A percentile compares a stretch with the other conserved stretches of the same genome.
These are phyloP conservation scores for Bungarus multicinctus DNA, from an alignment of 2,113 vertebrate species.

Conservation along the genomic window DNA sequence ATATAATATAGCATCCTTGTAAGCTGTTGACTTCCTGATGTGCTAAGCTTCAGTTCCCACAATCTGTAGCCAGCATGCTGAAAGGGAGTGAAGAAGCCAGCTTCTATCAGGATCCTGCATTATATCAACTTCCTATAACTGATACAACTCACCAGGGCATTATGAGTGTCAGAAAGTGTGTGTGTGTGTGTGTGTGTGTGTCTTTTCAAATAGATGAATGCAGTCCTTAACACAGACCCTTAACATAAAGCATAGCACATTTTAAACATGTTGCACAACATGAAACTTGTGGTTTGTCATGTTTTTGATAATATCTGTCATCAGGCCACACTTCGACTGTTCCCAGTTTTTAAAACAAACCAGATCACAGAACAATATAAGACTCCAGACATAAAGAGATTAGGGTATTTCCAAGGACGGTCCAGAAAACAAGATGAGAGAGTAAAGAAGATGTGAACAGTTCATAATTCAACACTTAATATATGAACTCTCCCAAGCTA, in stretches of 20 bases:
- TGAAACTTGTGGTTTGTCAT: not conserved
- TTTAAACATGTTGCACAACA: not conserved
- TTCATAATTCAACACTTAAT: not conserved
- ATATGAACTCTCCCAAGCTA: not conserved
- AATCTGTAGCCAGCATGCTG: not conserved
- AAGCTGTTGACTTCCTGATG: not conserved
- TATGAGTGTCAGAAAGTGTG: not conserved
- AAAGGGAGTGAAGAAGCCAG: not conserved
- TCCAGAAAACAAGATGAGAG: not conserved
- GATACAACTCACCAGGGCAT: not conserved
- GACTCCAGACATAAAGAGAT: not conserved
- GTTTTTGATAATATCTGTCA: not conserved
- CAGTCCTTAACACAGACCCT: not conserved
- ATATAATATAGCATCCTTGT: not conserved
- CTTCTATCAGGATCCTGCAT: not conserved
- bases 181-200: not conserved
- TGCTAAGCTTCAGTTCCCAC: not conserved
- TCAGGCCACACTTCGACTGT: not conserved
- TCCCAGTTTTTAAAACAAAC: not conserved
- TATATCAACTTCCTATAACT: not conserved
- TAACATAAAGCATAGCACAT: not conserved
- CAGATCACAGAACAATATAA: not conserved
- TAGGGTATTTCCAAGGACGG: not conserved
- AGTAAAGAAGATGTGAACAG: not conserved
- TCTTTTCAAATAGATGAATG: not conserved